A percentile compares a stretch with the other conserved stretches of the same genome.
Conservation (phyloP, 2,113 vertebrate genomes). For the Sinocyclocheilus anshuiensis region DNA sequence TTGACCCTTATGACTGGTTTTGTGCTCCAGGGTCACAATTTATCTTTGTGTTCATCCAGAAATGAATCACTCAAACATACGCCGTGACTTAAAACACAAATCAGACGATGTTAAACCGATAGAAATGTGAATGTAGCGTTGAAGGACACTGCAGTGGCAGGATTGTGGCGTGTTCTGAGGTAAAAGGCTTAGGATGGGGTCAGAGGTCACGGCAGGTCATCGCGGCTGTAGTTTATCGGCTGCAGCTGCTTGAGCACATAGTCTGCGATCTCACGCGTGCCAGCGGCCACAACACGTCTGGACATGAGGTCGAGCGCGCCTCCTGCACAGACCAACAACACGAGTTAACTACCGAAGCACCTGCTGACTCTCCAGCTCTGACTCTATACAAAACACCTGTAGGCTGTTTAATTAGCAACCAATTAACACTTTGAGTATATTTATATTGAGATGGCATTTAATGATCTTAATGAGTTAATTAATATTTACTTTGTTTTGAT, state of each 20-base stretch:
- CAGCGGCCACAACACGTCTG: conserved; percentile 83
- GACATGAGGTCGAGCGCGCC: conserved; percentile 88
- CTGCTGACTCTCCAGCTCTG: no score
- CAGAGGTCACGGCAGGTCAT: conserved; percentile 67
- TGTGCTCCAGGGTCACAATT: not conserved
- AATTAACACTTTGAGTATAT: no score
- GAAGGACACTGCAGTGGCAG: conserved; percentile 52
- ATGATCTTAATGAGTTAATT: no score
- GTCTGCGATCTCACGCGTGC: conserved; percentile 80
- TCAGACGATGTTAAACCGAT: no score
- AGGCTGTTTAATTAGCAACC: no score
- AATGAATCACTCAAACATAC: no score
- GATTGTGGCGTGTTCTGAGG: conserved; percentile 48
- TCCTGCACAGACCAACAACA: conserved; percentile 63
- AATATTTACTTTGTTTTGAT: no score
- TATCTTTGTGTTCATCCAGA: not conserved
- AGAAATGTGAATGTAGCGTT: not conserved
- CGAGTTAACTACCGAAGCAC: no score
- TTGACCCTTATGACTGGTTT: not conserved
- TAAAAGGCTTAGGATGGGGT: conserved; percentile 56
- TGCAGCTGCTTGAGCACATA: conserved; percentile 83
- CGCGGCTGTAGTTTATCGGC: conserved; percentile 79
- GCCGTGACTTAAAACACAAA: no score
- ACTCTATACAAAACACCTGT: no score
- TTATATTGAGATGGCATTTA: no score